phyloP scores from a whole-genome alignment of 2,888 invertebrate genomes.

The Cosmopolites sordidus region DNA sequence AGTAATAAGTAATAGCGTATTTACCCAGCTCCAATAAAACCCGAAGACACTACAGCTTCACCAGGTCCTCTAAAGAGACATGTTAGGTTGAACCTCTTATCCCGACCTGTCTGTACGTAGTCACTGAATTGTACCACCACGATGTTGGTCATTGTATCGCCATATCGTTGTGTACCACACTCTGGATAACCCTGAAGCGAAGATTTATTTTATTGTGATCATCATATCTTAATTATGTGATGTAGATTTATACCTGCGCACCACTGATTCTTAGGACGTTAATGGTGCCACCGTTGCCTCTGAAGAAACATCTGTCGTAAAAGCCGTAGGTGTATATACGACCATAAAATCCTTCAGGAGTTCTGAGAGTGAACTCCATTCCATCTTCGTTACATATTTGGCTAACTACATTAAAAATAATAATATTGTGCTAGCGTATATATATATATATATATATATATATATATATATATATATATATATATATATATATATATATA shows the following conservation, averaged over 20 bases:
- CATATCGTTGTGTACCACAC: constrained; percentile 82
- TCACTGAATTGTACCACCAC: constrained; percentile 92
- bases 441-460: too few relatives aligned
- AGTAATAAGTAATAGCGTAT: too few relatives aligned
- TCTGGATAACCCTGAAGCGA: constrained; percentile 78
- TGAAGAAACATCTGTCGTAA: constrained; percentile 86
- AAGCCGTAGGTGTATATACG: constrained; percentile 89
- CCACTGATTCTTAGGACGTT: constrained; percentile 83
- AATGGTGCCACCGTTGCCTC: constrained; percentile 81
- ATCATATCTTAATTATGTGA: too few relatives aligned
- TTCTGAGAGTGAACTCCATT: constrained; percentile 86
- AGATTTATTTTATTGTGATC: too few relatives aligned
- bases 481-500: too few relatives aligned
- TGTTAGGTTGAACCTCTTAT: constrained; percentile 89
- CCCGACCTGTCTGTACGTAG: constrained; percentile 84
- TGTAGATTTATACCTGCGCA: constrained; percentile 58
- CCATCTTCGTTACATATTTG: constrained; percentile 91
- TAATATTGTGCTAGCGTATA: too few relatives aligned
- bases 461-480: too few relatives aligned
- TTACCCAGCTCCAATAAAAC: constrained; percentile 84
- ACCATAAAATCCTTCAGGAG: constrained; percentile 85
- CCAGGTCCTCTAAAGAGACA: constrained; percentile 88
- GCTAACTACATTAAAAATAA: constrained; percentile 57
- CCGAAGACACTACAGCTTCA: constrained; percentile 88
- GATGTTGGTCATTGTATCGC: constrained; percentile 90